Evolutionary conservation across 92 coral and sea anemone genomes (phyloP).

Genomic region (Epizoanthus stellaris): DNA sequence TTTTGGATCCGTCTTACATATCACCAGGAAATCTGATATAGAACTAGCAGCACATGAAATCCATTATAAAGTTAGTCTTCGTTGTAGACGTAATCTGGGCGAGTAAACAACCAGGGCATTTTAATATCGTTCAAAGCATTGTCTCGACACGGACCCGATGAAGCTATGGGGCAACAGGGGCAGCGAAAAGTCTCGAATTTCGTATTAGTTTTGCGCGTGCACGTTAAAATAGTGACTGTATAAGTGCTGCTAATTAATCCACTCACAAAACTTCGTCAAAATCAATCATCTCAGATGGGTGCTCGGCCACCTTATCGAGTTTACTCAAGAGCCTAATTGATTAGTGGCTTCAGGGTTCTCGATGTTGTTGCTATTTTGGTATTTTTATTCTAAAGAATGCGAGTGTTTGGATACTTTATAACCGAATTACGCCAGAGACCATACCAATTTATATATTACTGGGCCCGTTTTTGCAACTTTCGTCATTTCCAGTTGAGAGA

Average conservation of each 20-base stretch:
- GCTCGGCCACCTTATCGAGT: not conserved
- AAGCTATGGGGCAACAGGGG: not conserved
- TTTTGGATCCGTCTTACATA: not conserved
- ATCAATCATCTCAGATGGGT: not conserved
- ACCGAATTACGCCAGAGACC: too few relatives aligned
- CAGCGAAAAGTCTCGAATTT: not conserved
- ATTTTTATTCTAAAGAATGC: not conserved
- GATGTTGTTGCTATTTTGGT: slow-evolving; percentile 1
- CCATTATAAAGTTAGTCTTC: not conserved
- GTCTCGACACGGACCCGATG: not conserved
- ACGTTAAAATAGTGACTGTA: slow-evolving; percentile 6
- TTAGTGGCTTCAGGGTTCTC: not conserved
- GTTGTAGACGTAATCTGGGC: not conserved
- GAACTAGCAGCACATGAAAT: not conserved
- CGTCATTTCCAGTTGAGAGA: too few relatives aligned
- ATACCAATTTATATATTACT: too few relatives aligned
- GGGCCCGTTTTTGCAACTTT: too few relatives aligned
- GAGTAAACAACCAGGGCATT: not conserved
- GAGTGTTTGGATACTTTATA: too few relatives aligned
- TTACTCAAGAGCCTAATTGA: not conserved
- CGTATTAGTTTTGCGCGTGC: not conserved
- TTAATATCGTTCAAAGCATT: not conserved
- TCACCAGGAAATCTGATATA: slow-evolving; percentile 3
- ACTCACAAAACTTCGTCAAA: not conserved
- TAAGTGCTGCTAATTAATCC: slow-evolving; percentile 1